Evolutionary conservation across 2,113 vertebrate species (phyloP).

Genomic region (Phyllostomus hastatus): DNA sequence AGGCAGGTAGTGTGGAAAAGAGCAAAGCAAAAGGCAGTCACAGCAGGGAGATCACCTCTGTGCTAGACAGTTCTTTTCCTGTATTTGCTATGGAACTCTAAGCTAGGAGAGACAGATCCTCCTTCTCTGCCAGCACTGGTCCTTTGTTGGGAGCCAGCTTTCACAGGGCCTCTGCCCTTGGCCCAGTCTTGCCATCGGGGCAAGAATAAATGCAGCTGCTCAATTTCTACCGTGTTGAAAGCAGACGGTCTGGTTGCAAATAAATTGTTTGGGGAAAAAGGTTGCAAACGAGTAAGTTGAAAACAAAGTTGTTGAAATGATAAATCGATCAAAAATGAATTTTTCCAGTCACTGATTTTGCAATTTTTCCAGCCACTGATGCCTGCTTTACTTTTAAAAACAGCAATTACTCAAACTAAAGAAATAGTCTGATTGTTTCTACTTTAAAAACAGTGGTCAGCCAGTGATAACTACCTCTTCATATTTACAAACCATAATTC

Average conservation of each 20-base stretch:
- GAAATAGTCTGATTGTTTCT: constrained; percentile 41
- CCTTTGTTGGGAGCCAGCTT: background rate
- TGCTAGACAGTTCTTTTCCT: background rate
- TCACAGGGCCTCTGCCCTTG: background rate
- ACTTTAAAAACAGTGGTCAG: constrained; percentile 28
- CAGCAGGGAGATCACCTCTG: rapidly evolving
- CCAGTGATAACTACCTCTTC: background rate
- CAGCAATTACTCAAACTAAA: constrained; percentile 66
- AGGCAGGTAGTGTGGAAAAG: rapidly evolving
- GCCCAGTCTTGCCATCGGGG: background rate
- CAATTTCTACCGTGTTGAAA: background rate
- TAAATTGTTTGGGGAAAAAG: background rate
- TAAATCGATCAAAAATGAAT: constrained; percentile 64
- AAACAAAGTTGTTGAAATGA: constrained; percentile 69
- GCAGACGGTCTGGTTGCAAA: background rate
- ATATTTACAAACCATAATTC: background rate
- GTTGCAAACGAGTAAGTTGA: constrained; percentile 55
- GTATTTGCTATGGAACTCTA: background rate
- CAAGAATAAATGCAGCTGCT: background rate
- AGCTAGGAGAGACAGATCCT: no score
- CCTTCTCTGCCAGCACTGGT: rapidly evolving
- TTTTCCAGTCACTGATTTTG: constrained; percentile 66
- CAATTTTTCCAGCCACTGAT: constrained; percentile 66
- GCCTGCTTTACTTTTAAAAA: constrained; percentile 70
- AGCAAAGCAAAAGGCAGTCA: rapidly evolving